phyloP scores from a whole-genome alignment of 1,140 invertebrate genomes.

The Prorops nasuta region DNA sequence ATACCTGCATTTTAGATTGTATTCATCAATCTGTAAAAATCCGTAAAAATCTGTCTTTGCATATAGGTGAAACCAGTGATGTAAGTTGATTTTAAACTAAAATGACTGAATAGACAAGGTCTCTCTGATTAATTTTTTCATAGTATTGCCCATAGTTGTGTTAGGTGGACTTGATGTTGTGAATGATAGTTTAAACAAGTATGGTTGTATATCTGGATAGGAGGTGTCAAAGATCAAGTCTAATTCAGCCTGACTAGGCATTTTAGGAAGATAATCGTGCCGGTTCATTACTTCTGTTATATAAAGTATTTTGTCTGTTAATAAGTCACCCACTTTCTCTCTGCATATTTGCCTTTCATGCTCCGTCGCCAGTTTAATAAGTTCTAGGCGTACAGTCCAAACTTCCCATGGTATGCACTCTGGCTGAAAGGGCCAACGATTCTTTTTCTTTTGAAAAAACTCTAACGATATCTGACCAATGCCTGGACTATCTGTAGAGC shows the following conservation, averaged over 20 bases:
- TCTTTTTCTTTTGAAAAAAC: constrained; percentile 91
- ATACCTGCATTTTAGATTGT: too few relatives aligned
- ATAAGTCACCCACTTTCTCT: constrained; percentile 86
- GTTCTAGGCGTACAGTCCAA: constrained; percentile 89
- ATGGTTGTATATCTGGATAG: constrained; percentile 91
- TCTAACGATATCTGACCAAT: constrained; percentile 89
- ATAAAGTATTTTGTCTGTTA: constrained; percentile 90
- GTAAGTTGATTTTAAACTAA: too few relatives aligned
- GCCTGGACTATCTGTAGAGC: constrained; percentile 70
- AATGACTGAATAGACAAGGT: constrained; percentile 64
- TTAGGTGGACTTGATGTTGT: constrained; percentile 70
- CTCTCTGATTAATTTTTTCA: constrained; percentile 87
- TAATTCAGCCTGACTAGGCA: constrained; percentile 87
- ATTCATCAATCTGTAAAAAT: too few relatives aligned
- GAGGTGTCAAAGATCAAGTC: constrained; percentile 93
- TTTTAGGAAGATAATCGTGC: constrained; percentile 93
- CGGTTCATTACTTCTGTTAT: constrained; percentile 94
- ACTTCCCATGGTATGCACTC: constrained; percentile 97
- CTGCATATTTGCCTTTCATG: constrained; percentile 84
- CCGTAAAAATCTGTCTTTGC: too few relatives aligned
- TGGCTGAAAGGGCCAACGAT: constrained; percentile 81
- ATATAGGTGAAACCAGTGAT: too few relatives aligned
- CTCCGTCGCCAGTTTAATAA: constrained; percentile 82
- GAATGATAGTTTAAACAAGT: constrained; percentile 86
- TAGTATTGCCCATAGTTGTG: constrained; percentile 78